Evolutionary conservation across 2,113 vertebrate species (phyloP), one percentile per base, ranked within the genome.

Genomic region (Heterotis niloticus): DNA sequence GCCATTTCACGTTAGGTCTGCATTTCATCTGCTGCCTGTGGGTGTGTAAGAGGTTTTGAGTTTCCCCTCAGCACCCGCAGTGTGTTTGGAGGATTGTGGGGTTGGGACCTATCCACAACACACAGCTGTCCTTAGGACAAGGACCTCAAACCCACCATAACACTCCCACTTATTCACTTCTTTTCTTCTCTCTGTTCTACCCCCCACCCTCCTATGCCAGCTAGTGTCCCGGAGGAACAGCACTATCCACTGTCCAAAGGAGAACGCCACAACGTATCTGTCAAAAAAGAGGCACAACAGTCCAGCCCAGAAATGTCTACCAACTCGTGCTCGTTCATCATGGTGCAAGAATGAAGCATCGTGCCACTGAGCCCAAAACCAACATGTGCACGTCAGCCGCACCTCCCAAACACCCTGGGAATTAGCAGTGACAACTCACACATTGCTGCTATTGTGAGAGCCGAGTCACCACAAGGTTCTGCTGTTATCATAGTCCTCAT

Each of bases 381-480:
- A 20, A 26, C 52, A 16, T 26, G 4, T 14, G n/a, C 13, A 23
- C 52, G 26, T 57, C 14, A 24, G 54, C 71, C 24, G 54, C 16
- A 57, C 20, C 54, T 57, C 71, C 51, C n/a, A 74, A 74, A 74
- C 28, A 56, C 26, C 10, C 52, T 59, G 65, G 52, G 23, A 68
- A 78, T 78, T 78, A 20, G 18, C 16, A 59, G 65, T 78, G 65
- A 56, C 23, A 69, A 26, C 64, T 29, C 34, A 20, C 23, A 64
- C 44, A 26, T 51, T 24, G 1, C 18, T 18, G 56, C 72, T 60
- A 60, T 75, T 75, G 60, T 77, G 34, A 64, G 34, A 64, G 9
- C 20, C 44, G 44, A 54, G 44, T 5, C 24, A 20, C 16, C 26
- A 29, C 16, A 68, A 59, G 24, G 54, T 52, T 23, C 23, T 14